These are phyloP conservation scores for Chionoecetes opilio DNA, from an alignment of 1,140 invertebrate genomes.

Conservation along the genomic window DNA sequence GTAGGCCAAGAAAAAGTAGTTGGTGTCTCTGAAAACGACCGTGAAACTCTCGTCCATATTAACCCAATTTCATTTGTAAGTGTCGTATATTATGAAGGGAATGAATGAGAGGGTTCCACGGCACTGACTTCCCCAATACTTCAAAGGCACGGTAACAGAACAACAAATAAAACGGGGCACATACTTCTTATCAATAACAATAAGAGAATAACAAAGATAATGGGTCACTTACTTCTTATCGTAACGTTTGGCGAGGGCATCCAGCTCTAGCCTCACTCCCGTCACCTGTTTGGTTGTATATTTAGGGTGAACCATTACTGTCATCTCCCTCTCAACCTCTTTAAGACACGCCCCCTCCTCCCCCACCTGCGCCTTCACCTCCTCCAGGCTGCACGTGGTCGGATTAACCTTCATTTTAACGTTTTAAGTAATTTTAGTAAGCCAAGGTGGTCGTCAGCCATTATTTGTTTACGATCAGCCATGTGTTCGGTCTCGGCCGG, in stretches of 20 bases:
- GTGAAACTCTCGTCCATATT: not conserved
- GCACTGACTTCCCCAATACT: not conserved
- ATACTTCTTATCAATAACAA: not conserved
- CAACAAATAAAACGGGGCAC: not conserved
- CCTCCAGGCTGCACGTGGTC: too few relatives aligned
- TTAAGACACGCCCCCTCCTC: slow-evolving; percentile 16
- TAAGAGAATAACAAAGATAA: not conserved
- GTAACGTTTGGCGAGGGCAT: not conserved
- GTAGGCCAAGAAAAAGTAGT: too few relatives aligned
- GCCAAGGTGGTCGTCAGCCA: too few relatives aligned
- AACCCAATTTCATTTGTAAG: not conserved
- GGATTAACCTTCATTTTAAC: too few relatives aligned
- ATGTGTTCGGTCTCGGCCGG: too few relatives aligned
- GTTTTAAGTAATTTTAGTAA: too few relatives aligned
- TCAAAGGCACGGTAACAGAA: not conserved
- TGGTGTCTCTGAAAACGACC: too few relatives aligned
- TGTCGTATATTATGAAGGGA: too few relatives aligned
- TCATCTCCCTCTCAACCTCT: not conserved
- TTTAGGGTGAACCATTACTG: slow-evolving; percentile 43
- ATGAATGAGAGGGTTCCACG: not conserved
- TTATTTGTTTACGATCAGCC: too few relatives aligned
- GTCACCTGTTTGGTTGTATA: not conserved
- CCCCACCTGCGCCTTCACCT: not conserved
- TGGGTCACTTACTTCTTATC: slow-evolving; percentile 42
- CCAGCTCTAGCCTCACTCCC: slow-evolving; percentile 35